phyloP scores from a whole-genome alignment of 2,888 invertebrate genomes.

The Mimachlamys varia region DNA sequence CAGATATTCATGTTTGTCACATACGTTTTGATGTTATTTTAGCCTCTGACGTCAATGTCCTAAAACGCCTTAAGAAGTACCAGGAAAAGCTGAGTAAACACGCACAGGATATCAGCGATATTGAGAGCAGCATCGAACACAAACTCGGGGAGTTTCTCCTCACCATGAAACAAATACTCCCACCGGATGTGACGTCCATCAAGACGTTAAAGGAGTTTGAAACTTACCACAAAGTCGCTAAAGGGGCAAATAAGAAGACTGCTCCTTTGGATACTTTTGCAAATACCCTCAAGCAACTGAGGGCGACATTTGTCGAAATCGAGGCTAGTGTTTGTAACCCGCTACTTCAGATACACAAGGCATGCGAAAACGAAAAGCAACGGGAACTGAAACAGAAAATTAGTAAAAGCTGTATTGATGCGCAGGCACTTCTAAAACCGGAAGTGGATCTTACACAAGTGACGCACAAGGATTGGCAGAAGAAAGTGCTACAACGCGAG shows the following conservation, averaged over 20 bases:
- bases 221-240: slow-evolving; percentile 61
- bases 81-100: slow-evolving; percentile 62
- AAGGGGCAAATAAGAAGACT: slow-evolving; percentile 57
- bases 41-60: slow-evolving; percentile 65
- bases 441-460: slow-evolving; percentile 62
- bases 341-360: slow-evolving; percentile 66
- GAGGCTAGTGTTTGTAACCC: slow-evolving; percentile 65
- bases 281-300: slow-evolving; percentile 58
- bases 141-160: slow-evolving; percentile 70
- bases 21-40: slow-evolving; percentile 23
- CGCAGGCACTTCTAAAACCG: slow-evolving; percentile 58
- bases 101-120: slow-evolving; percentile 64
- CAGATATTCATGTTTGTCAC: too few species aligned
- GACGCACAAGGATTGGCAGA: slow-evolving; percentile 64
- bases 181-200: slow-evolving; percentile 57
- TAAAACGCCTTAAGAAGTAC: slow-evolving; percentile 59
- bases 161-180: slow-evolving; percentile 65
- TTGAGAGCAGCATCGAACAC: slow-evolving; percentile 67
- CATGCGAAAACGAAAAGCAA: slow-evolving; percentile 72
- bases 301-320: slow-evolving; percentile 56
- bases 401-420: slow-evolving; percentile 58
- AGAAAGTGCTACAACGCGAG: slow-evolving; percentile 66
- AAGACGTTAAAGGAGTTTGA: slow-evolving; percentile 66
- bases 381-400: slow-evolving; percentile 65
- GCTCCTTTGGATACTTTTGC: slow-evolving; percentile 62